Percentiles rank a stretch among this genome's conserved stretches.
Evolutionary conservation across 2,888 invertebrate genomes (phyloP).

Genomic region (Campopleginae sp.): DNA sequence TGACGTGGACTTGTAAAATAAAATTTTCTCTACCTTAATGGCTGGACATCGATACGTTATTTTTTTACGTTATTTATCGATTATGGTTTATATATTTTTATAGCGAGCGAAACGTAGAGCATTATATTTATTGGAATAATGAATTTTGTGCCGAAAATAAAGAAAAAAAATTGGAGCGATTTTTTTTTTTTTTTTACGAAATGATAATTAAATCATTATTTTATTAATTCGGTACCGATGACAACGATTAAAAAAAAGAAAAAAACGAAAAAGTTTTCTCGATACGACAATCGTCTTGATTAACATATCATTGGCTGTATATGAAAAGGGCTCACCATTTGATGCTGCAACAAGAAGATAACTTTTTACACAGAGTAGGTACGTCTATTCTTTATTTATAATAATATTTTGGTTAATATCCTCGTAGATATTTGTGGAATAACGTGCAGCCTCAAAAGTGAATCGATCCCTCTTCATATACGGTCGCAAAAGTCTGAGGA

Average conservation of each 20-base stretch:
- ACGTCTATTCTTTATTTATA: slow-evolving; percentile 81
- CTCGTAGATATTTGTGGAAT: slow-evolving; percentile 62
- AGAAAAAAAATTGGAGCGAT: slow-evolving; percentile 4
- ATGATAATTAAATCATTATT: too few relatives aligned
- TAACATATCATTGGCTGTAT: slow-evolving; percentile 73
- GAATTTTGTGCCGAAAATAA: background rate
- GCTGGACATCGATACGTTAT: slow-evolving; percentile 26
- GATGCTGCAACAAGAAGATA: slow-evolving; percentile 83
- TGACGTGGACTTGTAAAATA: slow-evolving; percentile 63
- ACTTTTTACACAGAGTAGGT: slow-evolving; percentile 81
- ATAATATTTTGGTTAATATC: slow-evolving; percentile 75
- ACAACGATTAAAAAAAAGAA: too few relatives aligned
- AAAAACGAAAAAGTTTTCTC: slow-evolving; percentile 22
- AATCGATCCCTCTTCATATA: slow-evolving; percentile 83
- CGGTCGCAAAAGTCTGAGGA: slow-evolving; percentile 50
- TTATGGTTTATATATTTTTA: background rate
- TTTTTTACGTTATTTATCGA: slow-evolving; percentile 6
- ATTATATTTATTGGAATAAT: too few relatives aligned
- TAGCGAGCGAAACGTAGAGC: too few relatives aligned
- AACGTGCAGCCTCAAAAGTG: slow-evolving; percentile 81
- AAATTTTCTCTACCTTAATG: slow-evolving; percentile 58
- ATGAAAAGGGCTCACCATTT: slow-evolving; percentile 84
- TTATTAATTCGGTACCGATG: too few relatives aligned
- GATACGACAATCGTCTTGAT: slow-evolving; percentile 44
- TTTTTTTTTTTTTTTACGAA: too few relatives aligned